Conservation (phyloP, 2,113 vertebrate species). For the Apeltes quadracus region DNA sequence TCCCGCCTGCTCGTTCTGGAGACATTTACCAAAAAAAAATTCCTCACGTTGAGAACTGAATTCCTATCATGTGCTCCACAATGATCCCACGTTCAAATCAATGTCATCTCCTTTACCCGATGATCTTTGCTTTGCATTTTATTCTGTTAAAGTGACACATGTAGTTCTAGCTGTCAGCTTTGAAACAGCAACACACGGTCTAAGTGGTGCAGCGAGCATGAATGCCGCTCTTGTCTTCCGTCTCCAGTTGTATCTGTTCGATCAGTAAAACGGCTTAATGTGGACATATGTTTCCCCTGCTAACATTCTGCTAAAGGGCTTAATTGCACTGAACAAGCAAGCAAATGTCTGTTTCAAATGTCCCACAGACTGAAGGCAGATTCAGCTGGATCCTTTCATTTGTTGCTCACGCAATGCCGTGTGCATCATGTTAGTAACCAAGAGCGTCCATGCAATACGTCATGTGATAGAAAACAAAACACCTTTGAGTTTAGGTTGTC, state of each 20-base stretch:
- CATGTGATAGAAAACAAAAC: neutral
- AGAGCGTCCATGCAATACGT: neutral
- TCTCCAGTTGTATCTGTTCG: conserved; percentile 56
- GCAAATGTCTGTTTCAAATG: conserved; percentile 57
- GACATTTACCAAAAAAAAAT: conserved; percentile 33
- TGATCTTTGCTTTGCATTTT: conserved; percentile 20
- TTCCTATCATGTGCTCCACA: conserved; percentile 29
- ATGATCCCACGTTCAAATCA: conserved; percentile 38
- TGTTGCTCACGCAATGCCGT: conserved; percentile 36
- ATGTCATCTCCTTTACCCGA: conserved; percentile 15
- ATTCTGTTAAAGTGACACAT: conserved; percentile 29
- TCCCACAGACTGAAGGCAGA: conserved; percentile 36
- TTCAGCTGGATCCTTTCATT: conserved; percentile 44
- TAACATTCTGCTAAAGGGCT: conserved; percentile 45
- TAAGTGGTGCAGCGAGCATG: neutral
- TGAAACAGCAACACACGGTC: conserved; percentile 14
- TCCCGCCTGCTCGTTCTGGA: conserved; percentile 42
- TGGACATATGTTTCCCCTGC: conserved; percentile 67
- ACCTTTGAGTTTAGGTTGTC: neutral
- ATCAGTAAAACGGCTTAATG: conserved; percentile 62
- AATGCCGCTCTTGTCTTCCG: conserved; percentile 47
- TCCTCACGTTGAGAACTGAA: conserved; percentile 50
- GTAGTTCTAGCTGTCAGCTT: conserved; percentile 48
- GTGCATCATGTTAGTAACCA: conserved; percentile 9
- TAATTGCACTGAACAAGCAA: conserved; percentile 18